These are phyloP conservation scores for Trematomus loennbergii DNA, from an alignment of 2,113 vertebrate species.

Conservation along the genomic window DNA sequence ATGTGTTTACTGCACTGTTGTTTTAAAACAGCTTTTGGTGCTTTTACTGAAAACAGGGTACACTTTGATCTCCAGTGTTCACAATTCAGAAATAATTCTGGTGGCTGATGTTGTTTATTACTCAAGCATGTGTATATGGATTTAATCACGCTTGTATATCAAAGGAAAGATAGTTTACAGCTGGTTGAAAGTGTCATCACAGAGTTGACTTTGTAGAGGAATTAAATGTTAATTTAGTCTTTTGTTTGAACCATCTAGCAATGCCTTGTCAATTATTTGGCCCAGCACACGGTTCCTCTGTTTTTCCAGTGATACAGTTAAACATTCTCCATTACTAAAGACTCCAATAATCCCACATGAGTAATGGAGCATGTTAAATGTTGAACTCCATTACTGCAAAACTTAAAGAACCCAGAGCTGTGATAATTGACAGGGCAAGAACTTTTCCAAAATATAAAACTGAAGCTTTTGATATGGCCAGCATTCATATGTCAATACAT, in stretches of 20 bases:
- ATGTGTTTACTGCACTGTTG: constrained; percentile 64
- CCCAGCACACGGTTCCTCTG: background rate
- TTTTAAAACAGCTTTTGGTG: constrained; percentile 58
- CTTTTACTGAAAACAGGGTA: constrained; percentile 28
- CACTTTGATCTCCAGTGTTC: constrained; percentile 60
- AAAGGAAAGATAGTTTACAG: constrained; percentile 38
- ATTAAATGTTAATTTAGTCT: constrained; percentile 44
- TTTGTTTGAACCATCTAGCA: constrained; percentile 13
- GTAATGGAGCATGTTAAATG: background rate
- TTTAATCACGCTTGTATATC: constrained; percentile 48
- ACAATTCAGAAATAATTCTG: constrained; percentile 21
- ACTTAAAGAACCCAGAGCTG: background rate
- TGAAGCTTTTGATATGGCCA: background rate
- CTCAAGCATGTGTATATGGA: constrained; percentile 35
- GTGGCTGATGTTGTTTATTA: constrained; percentile 48
- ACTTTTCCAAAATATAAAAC: background rate
- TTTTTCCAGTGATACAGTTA: constrained; percentile 21
- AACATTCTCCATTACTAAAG: constrained; percentile 9
- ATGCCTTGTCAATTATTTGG: constrained; percentile 12
- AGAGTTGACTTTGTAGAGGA: background rate
- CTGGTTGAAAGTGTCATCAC: constrained; percentile 42
- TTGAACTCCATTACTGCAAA: background rate
- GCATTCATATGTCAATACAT: background rate
- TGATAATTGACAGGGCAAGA: background rate
- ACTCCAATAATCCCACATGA: background rate